Evolutionary conservation across 2,113 vertebrate species (phyloP).

Genomic region (Elephas maximus): DNA sequence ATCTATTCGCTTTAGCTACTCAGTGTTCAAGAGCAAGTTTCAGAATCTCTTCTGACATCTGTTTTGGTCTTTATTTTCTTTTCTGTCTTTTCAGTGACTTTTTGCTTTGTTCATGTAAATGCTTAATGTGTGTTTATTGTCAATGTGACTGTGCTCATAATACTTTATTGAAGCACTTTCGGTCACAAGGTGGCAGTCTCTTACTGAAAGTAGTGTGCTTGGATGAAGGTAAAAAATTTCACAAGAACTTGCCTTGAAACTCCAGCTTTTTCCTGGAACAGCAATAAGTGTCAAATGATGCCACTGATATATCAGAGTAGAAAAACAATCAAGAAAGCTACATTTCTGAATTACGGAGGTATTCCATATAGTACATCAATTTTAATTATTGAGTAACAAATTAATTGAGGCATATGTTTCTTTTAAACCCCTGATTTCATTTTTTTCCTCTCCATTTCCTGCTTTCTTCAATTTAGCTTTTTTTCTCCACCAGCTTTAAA

Average conservation of each 20-base stretch:
- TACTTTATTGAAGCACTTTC: background rate
- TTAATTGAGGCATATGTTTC: constrained; percentile 27
- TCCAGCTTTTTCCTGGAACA: background rate
- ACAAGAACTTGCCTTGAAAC: background rate
- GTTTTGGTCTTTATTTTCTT: no score
- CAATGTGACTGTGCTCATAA: background rate
- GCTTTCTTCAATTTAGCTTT: background rate
- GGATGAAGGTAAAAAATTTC: background rate
- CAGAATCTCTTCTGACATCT: no score
- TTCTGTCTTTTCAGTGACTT: no score
- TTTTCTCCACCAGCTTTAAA: background rate
- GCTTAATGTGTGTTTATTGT: background rate
- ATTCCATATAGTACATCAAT: background rate
- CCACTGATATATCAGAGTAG: background rate
- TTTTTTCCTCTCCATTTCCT: constrained; percentile 20
- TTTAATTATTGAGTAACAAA: constrained; percentile 40
- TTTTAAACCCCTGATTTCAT: constrained; percentile 29
- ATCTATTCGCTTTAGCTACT: no score
- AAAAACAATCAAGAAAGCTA: background rate
- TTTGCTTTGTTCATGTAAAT: background rate
- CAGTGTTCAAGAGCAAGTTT: no score
- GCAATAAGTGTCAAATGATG: background rate
- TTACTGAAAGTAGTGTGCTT: constrained; percentile 22
- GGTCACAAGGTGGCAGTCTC: background rate
- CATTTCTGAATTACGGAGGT: background rate